Base-by-base conservation (phyloP, 1,140 invertebrate genomes). In the Drosophila pandora region DNA sequence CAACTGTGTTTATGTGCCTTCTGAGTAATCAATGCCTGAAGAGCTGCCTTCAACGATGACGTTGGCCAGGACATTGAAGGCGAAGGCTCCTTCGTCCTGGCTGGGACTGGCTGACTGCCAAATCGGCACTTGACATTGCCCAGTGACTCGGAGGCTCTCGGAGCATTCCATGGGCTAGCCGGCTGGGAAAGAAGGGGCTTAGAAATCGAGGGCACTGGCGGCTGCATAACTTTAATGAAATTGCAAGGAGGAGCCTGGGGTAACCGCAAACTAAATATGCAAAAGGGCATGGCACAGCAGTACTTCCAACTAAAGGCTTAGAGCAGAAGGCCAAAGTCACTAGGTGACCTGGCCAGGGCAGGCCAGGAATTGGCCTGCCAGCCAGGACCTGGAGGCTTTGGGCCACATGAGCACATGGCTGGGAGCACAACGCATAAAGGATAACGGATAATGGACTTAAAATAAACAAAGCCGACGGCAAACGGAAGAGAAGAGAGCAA, bases 401-500 rank as follows among this genome's bases (percentile, higher is more conserved):
- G 59, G 59, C 68, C 63, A 32, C 59, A 48, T 28, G 45, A 52
- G 78, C 77, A 78, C 63, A 67, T 67, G 63, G 63, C 52, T 57
- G 50, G 48, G 34, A 75, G 64, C 68, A 70, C 65, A 74, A 75
- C 64, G 74, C 74, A 85, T 78, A 81, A 71, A 75, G 82, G 69
- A 75, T 87, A 81, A 71, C 79, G 82, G 65, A 87, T 81, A 85
- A 85, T 85, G 74, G 69, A 68, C 79, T 85, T 75, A 60, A 73
- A 62, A 60, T 65, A 73, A 82, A 82, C 79, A 82, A 82, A 72
- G 76, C 63, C 57, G 75, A 70, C 39, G 62, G 58, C 39, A 80
- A 63, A 53, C 58, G 64, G 45, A 69, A 64, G 61, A 73, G 60
- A 59, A 43, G 64, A 39, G 49, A 52, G 45, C 73, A 61, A 76